Evolutionary conservation across 92 coral and sea anemone genomes (phyloP).

Genomic region (Blastomussa wellsi): DNA sequence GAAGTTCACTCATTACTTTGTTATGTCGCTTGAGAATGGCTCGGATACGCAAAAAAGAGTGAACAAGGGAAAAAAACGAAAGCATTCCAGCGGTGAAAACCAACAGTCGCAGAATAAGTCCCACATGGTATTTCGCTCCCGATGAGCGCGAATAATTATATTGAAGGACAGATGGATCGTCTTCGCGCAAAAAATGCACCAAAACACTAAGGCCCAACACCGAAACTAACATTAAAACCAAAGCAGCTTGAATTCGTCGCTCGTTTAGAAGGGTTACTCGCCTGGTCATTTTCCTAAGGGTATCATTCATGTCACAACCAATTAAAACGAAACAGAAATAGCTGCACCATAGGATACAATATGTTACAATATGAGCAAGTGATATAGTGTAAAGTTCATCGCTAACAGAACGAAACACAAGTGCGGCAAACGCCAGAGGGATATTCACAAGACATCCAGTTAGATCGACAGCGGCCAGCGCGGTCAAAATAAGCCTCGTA

Average conservation of each 20-base stretch:
- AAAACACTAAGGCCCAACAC: background rate
- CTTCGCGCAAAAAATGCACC: background rate
- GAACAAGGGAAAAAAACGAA: background rate
- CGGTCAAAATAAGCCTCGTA: background rate
- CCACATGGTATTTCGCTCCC: background rate
- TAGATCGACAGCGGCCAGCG: background rate
- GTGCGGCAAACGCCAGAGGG: background rate
- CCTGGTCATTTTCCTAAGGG: background rate
- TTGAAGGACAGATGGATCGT: background rate
- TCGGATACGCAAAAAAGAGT: background rate
- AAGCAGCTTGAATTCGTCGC: background rate
- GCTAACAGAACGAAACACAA: background rate
- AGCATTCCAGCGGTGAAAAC: background rate
- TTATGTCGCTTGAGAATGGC: slow-evolving; percentile 1
- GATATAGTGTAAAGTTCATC: background rate
- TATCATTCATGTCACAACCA: background rate
- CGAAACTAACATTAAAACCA: background rate
- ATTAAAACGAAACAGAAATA: slow-evolving; percentile 9
- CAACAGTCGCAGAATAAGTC: background rate
- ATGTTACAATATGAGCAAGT: background rate
- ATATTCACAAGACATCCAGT: background rate
- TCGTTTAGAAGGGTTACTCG: background rate
- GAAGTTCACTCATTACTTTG: background rate
- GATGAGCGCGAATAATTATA: too few relatives aligned
- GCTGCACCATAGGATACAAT: background rate